Conservation (phyloP, 2,113 vertebrate species). For the Protobothrops flavoviridis region DNA sequence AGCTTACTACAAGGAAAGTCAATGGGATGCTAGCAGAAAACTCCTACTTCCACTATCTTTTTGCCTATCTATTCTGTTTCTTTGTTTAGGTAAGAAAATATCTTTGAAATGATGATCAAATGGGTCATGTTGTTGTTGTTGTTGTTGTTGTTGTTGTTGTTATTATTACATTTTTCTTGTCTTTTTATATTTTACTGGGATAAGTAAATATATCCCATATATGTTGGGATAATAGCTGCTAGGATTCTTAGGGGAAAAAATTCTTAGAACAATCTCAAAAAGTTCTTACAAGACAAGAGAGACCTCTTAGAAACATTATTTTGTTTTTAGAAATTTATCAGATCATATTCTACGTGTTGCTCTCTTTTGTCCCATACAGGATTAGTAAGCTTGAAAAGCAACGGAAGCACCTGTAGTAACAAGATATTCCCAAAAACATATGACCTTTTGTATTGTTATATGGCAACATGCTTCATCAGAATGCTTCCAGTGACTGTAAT, state of each 20-base stretch:
- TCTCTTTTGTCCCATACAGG: not conserved
- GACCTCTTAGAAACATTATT: not conserved
- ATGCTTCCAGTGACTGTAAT: not conserved
- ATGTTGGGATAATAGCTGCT: not conserved
- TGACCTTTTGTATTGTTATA: constrained; percentile 1
- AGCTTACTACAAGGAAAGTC: not conserved
- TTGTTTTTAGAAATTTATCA: not conserved
- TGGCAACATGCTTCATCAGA: no score
- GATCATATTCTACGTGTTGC: not conserved
- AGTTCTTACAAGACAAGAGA: not conserved
- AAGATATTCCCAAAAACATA: not conserved
- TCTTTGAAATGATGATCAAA: not conserved
- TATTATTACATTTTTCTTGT: not conserved
- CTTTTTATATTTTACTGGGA: not conserved
- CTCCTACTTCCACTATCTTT: not conserved
- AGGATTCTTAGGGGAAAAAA: not conserved
- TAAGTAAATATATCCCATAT: no score
- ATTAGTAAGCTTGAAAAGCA: not conserved
- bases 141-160: not conserved
- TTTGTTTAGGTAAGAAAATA: not conserved
- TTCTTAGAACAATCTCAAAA: not conserved
- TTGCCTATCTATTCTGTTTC: not conserved
- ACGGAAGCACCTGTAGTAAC: not conserved
- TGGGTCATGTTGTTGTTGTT: not conserved
- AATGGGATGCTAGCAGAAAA: not conserved